Evolutionary conservation across 2,888 invertebrate species (phyloP).

Genomic region (Drosophila longiperda): DNA sequence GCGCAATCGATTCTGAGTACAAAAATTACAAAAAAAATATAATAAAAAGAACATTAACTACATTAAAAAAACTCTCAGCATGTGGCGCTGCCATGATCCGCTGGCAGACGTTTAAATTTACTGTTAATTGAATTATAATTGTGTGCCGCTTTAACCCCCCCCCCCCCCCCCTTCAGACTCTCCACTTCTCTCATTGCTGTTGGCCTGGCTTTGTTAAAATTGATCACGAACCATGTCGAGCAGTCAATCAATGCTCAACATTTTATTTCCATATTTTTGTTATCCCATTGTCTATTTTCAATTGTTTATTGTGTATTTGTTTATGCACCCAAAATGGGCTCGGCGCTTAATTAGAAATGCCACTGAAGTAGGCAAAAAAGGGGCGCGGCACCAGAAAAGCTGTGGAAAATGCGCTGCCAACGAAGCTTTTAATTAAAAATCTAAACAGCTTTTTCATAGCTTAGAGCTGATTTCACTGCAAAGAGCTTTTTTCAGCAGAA

Average conservation of each 20-base stretch:
- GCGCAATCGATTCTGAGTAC: conserved; percentile 32
- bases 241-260: conserved; percentile 69
- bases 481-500: not conserved
- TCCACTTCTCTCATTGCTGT: not conserved
- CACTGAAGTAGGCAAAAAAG: conserved; percentile 40
- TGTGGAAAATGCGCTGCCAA: conserved; percentile 25
- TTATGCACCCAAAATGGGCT: conserved; percentile 35
- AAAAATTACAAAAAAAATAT: not conserved
- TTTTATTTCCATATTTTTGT: conserved; percentile 49
- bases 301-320: conserved; percentile 29
- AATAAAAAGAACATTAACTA: not conserved
- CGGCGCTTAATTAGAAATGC: conserved; percentile 57
- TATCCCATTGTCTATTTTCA: not conserved
- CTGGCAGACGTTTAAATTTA: conserved; percentile 49
- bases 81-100: conserved; percentile 51
- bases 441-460: not conserved
- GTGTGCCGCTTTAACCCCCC: conserved; percentile 24
- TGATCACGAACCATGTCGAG: conserved; percentile 70
- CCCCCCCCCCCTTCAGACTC: not conserved
- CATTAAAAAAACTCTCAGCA: conserved; percentile 42
- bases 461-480: not conserved
- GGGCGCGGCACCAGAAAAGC: conserved; percentile 17
- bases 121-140: conserved; percentile 78
- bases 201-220: conserved; percentile 31
- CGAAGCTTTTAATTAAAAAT: conserved; percentile 1